phyloP scores from a whole-genome alignment of 2,888 invertebrate species.

The Germaria angustata region DNA sequence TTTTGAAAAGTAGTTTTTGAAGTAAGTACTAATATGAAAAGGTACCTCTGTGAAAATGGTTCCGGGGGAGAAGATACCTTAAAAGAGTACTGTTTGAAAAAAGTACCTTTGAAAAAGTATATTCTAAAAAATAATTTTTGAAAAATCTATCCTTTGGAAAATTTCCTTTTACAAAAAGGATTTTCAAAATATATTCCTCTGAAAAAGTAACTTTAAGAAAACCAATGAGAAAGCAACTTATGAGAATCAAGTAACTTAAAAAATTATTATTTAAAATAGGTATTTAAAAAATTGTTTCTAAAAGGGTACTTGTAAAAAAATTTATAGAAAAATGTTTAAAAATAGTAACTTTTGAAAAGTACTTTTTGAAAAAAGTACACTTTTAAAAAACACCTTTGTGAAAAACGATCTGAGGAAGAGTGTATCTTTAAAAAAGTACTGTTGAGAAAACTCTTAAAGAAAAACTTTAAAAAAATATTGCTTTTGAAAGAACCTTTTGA shows the following conservation, averaged over 20 bases:
- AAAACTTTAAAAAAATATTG: not conserved
- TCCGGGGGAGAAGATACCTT: too few species aligned
- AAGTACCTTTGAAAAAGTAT: not conserved
- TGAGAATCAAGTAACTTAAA: not conserved
- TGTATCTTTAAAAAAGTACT: not conserved
- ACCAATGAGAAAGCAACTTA: too few species aligned
- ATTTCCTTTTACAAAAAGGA: not conserved
- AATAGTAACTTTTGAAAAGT: not conserved
- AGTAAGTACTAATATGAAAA: too few species aligned
- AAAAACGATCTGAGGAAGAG: not conserved
- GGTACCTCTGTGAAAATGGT: too few species aligned
- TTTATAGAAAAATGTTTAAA: not conserved
- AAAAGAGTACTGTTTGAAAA: too few species aligned
- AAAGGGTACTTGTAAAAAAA: not conserved
- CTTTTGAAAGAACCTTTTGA: not conserved
- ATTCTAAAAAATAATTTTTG: not conserved
- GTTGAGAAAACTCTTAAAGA: not conserved
- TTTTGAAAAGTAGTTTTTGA: too few species aligned
- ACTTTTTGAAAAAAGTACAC: not conserved
- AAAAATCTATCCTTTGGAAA: not conserved
- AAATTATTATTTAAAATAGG: not conserved
- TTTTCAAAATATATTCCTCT: too few species aligned
- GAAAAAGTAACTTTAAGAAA: too few species aligned
- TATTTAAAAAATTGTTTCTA: not conserved
- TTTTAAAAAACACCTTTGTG: not conserved